These are phyloP conservation scores for Erannis defoliaria DNA, from an alignment of 2,888 invertebrate genomes.

Conservation along the genomic window DNA sequence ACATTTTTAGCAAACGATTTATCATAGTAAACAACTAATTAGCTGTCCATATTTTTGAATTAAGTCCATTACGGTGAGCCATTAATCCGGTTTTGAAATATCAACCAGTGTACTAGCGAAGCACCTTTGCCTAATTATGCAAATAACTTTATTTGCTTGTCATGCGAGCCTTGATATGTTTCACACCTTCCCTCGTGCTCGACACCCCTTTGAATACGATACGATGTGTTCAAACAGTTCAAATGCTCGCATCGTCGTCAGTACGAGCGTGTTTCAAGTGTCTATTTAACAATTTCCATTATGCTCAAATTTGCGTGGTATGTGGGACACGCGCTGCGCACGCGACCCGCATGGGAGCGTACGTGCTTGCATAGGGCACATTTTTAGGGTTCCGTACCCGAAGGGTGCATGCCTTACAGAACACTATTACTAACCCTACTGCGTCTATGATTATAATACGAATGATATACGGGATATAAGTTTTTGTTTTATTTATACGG, in stretches of 20 bases:
- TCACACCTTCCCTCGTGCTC: slow-evolving; percentile 67
- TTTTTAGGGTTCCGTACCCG: slow-evolving; percentile 60
- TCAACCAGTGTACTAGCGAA: slow-evolving; percentile 71
- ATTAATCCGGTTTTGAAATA: slow-evolving; percentile 73
- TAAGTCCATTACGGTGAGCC: slow-evolving; percentile 51
- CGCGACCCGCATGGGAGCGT: slow-evolving; percentile 78
- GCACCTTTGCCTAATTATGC: slow-evolving; percentile 64
- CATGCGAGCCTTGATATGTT: slow-evolving; percentile 67
- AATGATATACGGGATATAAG: too few relatives aligned
- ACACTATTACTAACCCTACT: too few relatives aligned
- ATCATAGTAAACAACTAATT: slow-evolving; percentile 28
- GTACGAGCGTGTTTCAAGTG: slow-evolving; percentile 67
- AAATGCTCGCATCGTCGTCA: slow-evolving; percentile 56
- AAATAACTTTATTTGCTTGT: slow-evolving; percentile 63
- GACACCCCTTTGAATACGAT: slow-evolving; percentile 59
- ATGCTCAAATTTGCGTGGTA: slow-evolving; percentile 77
- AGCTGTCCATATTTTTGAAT: slow-evolving; percentile 38
- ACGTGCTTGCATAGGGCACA: slow-evolving; percentile 24
- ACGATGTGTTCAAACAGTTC: slow-evolving; percentile 52
- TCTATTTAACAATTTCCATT: slow-evolving; percentile 69
- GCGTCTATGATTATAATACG: too few relatives aligned
- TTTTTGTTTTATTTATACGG: too few relatives aligned
- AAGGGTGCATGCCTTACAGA: too few relatives aligned
- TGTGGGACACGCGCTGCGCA: slow-evolving; percentile 81
- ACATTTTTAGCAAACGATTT: slow-evolving; percentile 15